Base-by-base conservation (phyloP, 2,113 vertebrate species). In the Morone saxatilis region DNA sequence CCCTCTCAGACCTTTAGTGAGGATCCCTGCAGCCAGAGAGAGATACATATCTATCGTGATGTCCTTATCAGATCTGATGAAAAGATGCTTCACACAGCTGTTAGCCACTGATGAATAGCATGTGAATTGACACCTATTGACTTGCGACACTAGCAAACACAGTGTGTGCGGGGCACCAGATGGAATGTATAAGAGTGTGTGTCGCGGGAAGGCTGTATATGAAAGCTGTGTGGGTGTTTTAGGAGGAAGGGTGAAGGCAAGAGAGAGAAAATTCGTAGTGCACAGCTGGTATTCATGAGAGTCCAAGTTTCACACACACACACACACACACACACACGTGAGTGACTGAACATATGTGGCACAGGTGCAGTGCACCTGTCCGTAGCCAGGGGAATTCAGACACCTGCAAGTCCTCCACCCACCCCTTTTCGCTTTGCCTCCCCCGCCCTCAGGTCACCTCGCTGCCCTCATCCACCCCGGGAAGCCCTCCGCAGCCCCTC, bases 281-380 rank as follows among this genome's bases (percentile, higher is more conserved):
- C 76, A 76, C 86, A 91, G 88, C 80, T 88, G 76, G 61, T 63
- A 51, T 71, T 40, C 61, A 80, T 78, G 12, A 61, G 66, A 74
- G 40, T 89, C 38, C n/a, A 50, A 41, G 19, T 40, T 56, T 57
- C 60, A 47, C 65, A 36, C 14, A 38, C 16, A 50, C 40, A 22
- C 45, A 25, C 59, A 41, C 1, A 4, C 45, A 47, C 13, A 14
- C 45, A 47, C 13, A 47, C 25, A 36, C 1, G 41, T 53, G 25
- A 57, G 57, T 45, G 59, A 45, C 17, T 81, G 63, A 63, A 73
- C 85, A 89, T 20, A 78, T 89, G 85, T 71, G 56, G 36, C 66
- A 56, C 93, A 94, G 93, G 88, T 94, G 93, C 56, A 72, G 79
- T 85, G 88, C 92, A 93, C 92, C 92, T 93, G 93, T 90, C 54